A percentile compares a stretch with the other conserved stretches of the same genome.
Conservation (phyloP, 2,113 vertebrate species). For the Paedocypris sp. region DNA sequence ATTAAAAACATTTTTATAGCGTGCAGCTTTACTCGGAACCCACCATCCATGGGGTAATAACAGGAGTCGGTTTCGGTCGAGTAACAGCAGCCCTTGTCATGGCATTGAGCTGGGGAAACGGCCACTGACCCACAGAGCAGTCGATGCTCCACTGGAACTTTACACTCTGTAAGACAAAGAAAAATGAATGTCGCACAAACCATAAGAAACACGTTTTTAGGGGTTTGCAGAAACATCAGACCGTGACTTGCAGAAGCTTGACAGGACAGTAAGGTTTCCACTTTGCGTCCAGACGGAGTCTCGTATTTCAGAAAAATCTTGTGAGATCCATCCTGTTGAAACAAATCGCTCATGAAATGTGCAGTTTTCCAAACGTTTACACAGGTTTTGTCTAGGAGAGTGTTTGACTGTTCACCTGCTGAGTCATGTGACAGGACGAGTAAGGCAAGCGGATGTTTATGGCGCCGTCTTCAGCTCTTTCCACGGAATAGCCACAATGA, state of each 20-base stretch:
- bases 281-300: constrained; percentile 29
- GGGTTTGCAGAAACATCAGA: constrained; percentile 30
- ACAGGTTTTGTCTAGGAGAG: not conserved
- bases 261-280: constrained; percentile 50
- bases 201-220: constrained; percentile 9
- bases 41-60: constrained; percentile 65
- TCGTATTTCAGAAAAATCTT: constrained; percentile 47
- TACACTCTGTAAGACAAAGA: constrained; percentile 51
- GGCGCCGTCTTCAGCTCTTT: constrained; percentile 40
- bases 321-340: constrained; percentile 35
- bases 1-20: too few species aligned
- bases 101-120: constrained; percentile 45
- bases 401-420: constrained; percentile 50
- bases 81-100: constrained; percentile 60
- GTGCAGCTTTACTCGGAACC: too few species aligned
- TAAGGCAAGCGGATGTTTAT: constrained; percentile 46
- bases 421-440: constrained; percentile 53
- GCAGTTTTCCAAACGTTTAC: too few species aligned
- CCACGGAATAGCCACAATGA: constrained; percentile 58
- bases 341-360: not conserved
- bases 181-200: constrained; percentile 32
- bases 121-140: constrained; percentile 49
- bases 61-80: constrained; percentile 43
- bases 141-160: constrained; percentile 47
- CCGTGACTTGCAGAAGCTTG: constrained; percentile 43